Evolutionary conservation across 2,113 vertebrate species (phyloP).

Genomic region (Nothoprocta perdicaria): DNA sequence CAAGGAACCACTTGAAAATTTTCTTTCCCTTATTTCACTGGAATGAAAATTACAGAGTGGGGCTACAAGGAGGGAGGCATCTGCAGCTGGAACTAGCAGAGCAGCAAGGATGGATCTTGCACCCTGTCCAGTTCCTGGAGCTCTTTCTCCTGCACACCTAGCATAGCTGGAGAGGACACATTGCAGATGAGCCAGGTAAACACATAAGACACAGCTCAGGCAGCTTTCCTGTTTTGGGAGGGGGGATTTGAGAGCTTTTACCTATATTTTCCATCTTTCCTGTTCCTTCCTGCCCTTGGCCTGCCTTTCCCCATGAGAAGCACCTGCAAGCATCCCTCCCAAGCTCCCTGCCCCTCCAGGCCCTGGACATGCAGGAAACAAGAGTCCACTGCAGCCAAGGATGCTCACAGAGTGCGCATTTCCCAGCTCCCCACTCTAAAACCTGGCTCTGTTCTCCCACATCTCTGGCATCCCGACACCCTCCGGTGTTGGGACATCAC

Average conservation of each 20-base stretch:
- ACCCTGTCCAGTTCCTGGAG: background rate
- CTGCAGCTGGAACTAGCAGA: background rate
- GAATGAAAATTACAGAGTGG: background rate
- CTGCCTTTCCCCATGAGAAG: background rate
- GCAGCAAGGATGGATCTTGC: background rate
- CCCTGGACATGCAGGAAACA: background rate
- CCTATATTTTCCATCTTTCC: background rate
- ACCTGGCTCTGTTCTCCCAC: background rate
- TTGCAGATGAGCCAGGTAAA: background rate
- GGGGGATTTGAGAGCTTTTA: background rate
- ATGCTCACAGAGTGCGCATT: background rate
- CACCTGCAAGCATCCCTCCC: background rate
- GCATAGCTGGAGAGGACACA: rapidly evolving
- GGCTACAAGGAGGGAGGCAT: background rate
- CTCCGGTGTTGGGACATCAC: too few species aligned
- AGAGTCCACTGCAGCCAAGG: background rate
- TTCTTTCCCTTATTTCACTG: background rate
- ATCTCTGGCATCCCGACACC: background rate
- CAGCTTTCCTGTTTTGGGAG: background rate
- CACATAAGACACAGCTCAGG: background rate
- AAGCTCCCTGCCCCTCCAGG: background rate
- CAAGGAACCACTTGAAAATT: background rate
- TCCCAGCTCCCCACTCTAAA: background rate
- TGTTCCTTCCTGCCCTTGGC: background rate
- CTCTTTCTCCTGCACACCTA: rapidly evolving